Evolutionary conservation across 2,797 vertebrate genomes (phyloP).

Genomic region (Coluber constrictor): DNA sequence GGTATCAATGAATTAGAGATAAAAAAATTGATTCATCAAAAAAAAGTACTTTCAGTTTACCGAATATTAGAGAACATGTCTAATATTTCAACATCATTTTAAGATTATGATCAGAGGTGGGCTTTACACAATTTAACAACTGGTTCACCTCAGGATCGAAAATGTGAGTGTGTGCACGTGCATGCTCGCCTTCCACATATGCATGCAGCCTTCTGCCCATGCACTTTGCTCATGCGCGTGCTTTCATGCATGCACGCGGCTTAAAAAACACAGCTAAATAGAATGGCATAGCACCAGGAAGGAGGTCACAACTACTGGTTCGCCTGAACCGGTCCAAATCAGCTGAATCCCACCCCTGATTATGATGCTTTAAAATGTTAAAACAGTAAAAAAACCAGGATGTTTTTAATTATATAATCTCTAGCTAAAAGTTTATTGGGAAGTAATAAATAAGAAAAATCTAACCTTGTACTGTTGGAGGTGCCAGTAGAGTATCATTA

Average conservation of each 20-base stretch:
- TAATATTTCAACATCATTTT: neutral
- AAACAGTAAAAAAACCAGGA: neutral
- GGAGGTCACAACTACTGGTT: too few relatives aligned
- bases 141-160: too few relatives aligned
- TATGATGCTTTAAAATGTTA: neutral
- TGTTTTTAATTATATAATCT: neutral
- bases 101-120: neutral
- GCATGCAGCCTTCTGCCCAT: too few relatives aligned
- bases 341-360: neutral
- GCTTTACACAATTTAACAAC: too few relatives aligned
- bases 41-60: neutral
- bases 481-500: slow-evolving; percentile 85
- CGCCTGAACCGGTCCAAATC: too few relatives aligned
- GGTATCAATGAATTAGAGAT: neutral
- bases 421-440: neutral
- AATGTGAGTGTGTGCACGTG: too few relatives aligned
- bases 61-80: neutral
- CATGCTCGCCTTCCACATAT: too few relatives aligned
- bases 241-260: too few relatives aligned
- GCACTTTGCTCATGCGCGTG: too few relatives aligned
- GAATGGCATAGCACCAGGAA: too few relatives aligned
- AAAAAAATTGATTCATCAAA: neutral
- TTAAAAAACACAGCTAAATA: too few relatives aligned
- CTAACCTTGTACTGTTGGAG: slow-evolving; percentile 87
- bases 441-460: slow-evolving; percentile 33